phyloP scores from a whole-genome alignment of 2,113 vertebrate genomes.

The Herpailurus yagouaroundi region DNA sequence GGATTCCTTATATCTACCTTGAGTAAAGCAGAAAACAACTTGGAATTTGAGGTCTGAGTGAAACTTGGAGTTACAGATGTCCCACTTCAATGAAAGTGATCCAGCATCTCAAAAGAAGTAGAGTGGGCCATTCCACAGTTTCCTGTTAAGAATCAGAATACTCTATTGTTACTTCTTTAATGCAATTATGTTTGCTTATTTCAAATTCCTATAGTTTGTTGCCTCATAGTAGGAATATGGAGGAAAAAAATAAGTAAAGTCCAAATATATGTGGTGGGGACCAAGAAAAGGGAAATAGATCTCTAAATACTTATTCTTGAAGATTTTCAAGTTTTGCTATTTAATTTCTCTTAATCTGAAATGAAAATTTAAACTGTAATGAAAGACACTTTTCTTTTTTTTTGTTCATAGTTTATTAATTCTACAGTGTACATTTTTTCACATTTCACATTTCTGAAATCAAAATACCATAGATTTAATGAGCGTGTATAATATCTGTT shows the following conservation, averaged over 20 bases:
- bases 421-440: not conserved
- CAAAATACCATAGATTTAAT: not conserved
- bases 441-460: not conserved
- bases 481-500: not conserved
- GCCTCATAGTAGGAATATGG: not conserved
- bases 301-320: not conserved
- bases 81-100: not conserved
- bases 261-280: not conserved
- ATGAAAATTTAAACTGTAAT: not conserved
- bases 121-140: not conserved
- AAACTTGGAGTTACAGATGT: rapidly evolving
- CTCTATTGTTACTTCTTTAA: not conserved
- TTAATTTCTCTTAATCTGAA: not conserved
- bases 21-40: not conserved
- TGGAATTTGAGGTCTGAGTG: not conserved
- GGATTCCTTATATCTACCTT: not conserved
- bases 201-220: not conserved
- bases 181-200: not conserved
- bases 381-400: not conserved
- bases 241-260: not conserved
- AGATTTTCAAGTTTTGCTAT: not conserved
- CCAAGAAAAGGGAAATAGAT: not conserved
- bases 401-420: not conserved
- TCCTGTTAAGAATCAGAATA: not conserved
- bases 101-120: not conserved